Base-by-base conservation (phyloP, 2,888 invertebrate species). In the Tipula helvola region DNA sequence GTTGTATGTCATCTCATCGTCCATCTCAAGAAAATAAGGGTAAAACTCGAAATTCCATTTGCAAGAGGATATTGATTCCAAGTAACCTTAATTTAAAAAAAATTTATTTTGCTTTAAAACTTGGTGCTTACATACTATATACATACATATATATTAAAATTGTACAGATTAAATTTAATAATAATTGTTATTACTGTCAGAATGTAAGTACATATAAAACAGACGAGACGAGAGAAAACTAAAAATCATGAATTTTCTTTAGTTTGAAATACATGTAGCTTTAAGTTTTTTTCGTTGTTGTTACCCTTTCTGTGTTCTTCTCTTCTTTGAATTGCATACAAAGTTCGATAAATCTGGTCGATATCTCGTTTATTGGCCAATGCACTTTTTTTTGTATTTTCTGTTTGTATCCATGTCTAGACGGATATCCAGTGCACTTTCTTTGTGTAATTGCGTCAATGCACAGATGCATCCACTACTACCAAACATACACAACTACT, bases 281-380 rank as follows among this genome's bases (percentile, higher is more conserved):
- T 71, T 71, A 71, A 71, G 71, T 71, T 71, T 71, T 71, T 71
- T 71, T 18, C 18, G 71, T 71, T 71, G 71, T 71, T 71, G 71
- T 28, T 52, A 3, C n/a, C 28, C 10, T 71, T 18, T 71, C 28
- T 71, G 71, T 71, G 71, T 28, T 28, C 71, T 71, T 71, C 71
- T 71, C 28, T 71, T 71, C 28, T 71, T 18, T 71, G 28, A 71
- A 52, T 28, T 71, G 71, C 71, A 71, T 28, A 71, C 71, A 28
- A 28, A 71, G 71, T 71, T 84, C 84, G 84, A 39, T 84, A 41
- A 84, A 84, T 84, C 41, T 84, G 84, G 84, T 71, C 71, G 71
- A 71, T 84, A 84, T 84, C 84, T 84, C 84, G 84, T 84, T 84
- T 84, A 84, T 84, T 84, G 84, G 84, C 84, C 84, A 84, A 84